phyloP scores from a whole-genome alignment of 1,140 invertebrate genomes.

The Yoshiicerus persimilis region DNA sequence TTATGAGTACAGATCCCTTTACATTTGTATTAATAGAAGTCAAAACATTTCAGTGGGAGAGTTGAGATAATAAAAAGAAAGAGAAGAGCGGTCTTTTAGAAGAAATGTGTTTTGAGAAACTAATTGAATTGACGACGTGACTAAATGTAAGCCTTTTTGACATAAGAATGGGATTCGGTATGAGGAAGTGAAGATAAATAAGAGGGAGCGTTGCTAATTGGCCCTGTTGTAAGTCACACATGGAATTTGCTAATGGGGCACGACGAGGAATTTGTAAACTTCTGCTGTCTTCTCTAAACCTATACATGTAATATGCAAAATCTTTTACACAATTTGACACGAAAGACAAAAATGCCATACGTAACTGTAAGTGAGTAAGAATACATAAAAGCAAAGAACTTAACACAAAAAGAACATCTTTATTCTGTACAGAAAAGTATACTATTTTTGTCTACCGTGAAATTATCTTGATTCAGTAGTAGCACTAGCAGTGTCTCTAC shows the following conservation, averaged over 20 bases:
- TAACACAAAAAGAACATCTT: neutral
- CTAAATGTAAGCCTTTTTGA: neutral
- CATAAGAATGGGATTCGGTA: constrained; percentile 16
- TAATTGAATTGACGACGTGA: constrained; percentile 8
- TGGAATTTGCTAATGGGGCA: constrained; percentile 6
- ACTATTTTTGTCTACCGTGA: neutral
- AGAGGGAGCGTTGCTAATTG: constrained; percentile 18
- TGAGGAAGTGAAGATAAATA: constrained; percentile 12
- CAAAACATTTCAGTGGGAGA: neutral
- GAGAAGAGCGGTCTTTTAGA: neutral
- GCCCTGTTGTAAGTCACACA: neutral
- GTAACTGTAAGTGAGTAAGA: too few relatives aligned
- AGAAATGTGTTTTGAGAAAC: neutral
- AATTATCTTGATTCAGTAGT: neutral
- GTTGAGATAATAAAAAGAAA: neutral
- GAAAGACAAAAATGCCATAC: neutral
- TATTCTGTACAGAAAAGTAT: too few relatives aligned
- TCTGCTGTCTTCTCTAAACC: neutral
- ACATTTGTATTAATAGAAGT: neutral
- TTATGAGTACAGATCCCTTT: neutral
- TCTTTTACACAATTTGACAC: neutral
- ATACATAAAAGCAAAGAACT: too few relatives aligned
- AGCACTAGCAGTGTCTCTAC: neutral
- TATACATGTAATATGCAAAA: neutral
- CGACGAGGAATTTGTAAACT: neutral